Percentiles rank a stretch among this genome's conserved stretches.
These are phyloP conservation scores for Orthosia gracilis DNA, from an alignment of 2,888 invertebrate genomes.

Conservation along the genomic window DNA sequence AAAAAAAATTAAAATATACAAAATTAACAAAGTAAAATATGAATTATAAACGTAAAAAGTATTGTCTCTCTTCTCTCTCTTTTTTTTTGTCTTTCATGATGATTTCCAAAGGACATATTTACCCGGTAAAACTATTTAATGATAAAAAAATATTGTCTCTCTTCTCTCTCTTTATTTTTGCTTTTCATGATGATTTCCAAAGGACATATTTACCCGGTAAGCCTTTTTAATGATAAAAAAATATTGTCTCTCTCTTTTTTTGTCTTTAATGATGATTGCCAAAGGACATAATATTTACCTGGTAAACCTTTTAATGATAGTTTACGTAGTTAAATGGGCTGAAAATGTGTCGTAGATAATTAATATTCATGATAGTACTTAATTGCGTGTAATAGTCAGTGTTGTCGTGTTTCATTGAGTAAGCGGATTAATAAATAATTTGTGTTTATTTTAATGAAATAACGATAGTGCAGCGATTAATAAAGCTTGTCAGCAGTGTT, in stretches of 20 bases:
- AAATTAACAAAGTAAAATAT: too few species aligned
- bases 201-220: too few species aligned
- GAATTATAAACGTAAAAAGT: neutral
- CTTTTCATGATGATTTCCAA: neutral
- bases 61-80: neutral
- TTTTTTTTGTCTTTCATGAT: neutral
- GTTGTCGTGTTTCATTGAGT: slow-evolving; percentile 6
- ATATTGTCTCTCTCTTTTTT: neutral
- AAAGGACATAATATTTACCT: neutral
- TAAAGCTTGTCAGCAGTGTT: neutral
- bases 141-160: neutral
- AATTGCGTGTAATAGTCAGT: neutral
- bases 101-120: neutral
- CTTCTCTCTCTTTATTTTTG: neutral
- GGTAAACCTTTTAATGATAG: neutral
- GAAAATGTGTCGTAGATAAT: neutral
- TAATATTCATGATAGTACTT: slow-evolving; percentile 7
- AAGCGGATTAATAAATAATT: slow-evolving; percentile 9
- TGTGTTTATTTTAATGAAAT: slow-evolving; percentile 16
- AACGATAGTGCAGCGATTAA: neutral
- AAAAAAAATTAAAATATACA: too few species aligned
- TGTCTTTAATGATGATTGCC: neutral
- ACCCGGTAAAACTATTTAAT: neutral
- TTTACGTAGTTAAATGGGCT: neutral
- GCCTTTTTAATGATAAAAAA: too few species aligned